Percentiles rank a stretch among this genome's conserved stretches.
phyloP scores from a whole-genome alignment of 2,797 vertebrate species.

The Nannoperca australis region DNA sequence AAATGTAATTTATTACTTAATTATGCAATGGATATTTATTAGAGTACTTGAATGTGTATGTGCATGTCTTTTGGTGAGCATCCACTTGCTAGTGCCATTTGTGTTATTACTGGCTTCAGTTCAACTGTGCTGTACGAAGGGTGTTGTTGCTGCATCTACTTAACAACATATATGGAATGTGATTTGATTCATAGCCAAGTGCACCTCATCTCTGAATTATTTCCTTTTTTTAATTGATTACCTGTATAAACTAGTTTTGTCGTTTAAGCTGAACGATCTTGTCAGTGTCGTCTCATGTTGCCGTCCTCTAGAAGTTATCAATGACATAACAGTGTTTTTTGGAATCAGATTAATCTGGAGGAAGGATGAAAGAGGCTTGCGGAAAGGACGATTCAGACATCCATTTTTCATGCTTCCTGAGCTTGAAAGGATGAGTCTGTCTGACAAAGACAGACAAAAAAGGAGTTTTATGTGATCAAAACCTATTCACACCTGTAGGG shows the following conservation, averaged over 20 bases:
- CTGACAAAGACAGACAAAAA: slow-evolving; percentile 32
- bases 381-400: slow-evolving; percentile 36
- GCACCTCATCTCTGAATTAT: slow-evolving; percentile 1
- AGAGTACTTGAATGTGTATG: slow-evolving; percentile 13
- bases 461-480: slow-evolving; percentile 49
- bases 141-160: neutral
- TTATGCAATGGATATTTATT: slow-evolving; percentile 41
- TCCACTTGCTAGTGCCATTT: slow-evolving; percentile 12
- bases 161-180: slow-evolving; percentile 8
- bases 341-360: slow-evolving; percentile 41
- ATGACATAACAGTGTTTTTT: slow-evolving; percentile 10
- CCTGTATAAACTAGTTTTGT: slow-evolving; percentile 1
- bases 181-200: neutral
- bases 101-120: slow-evolving; percentile 16
- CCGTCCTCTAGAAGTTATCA: slow-evolving; percentile 14
- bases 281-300: neutral
- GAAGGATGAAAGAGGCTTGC: slow-evolving; percentile 43
- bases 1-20: slow-evolving; percentile 30
- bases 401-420: slow-evolving; percentile 50
- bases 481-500: slow-evolving; percentile 62
- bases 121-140: neutral
- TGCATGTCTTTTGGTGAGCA: slow-evolving; percentile 5
- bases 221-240: slow-evolving; percentile 1
- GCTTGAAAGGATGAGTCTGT: slow-evolving; percentile 34
- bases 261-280: slow-evolving; percentile 3